These are phyloP conservation scores for Labeo rohita DNA, from an alignment of 2,113 vertebrate species.

Conservation along the genomic window DNA sequence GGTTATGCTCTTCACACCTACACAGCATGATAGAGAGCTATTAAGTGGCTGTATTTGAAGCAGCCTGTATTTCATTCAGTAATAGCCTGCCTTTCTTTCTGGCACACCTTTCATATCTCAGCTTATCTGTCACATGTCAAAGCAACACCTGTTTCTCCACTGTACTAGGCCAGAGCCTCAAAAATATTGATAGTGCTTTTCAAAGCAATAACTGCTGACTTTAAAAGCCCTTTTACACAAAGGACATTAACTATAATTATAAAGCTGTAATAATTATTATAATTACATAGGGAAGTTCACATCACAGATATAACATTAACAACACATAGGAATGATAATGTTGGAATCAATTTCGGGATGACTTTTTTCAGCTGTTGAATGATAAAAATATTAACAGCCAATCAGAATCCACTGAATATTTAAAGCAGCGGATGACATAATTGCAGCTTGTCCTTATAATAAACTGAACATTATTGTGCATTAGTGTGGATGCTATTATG, in stretches of 20 bases:
- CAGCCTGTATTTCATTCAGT: conserved; percentile 62
- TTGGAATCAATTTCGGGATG: not conserved
- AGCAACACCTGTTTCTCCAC: conserved; percentile 12
- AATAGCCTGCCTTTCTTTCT: conserved; percentile 50
- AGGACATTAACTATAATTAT: not conserved
- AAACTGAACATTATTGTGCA: not conserved
- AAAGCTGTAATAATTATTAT: not conserved
- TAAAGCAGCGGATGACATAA: not conserved
- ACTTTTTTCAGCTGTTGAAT: not conserved
- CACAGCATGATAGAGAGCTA: conserved; percentile 56
- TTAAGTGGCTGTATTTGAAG: conserved; percentile 65
- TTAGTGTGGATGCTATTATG: not conserved
- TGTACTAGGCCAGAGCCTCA: not conserved
- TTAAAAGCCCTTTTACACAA: not conserved
- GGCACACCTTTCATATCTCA: conserved; percentile 52
- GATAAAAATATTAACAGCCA: not conserved
- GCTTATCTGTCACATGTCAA: conserved; percentile 39
- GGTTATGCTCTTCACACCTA: not conserved
- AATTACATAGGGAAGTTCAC: not conserved
- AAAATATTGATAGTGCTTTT: not conserved
- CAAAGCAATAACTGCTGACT: not conserved
- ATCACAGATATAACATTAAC: not conserved
- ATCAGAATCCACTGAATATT: not conserved
- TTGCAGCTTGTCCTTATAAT: not conserved
- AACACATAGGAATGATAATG: not conserved